Percentiles rank a stretch among this genome's conserved stretches.
These are phyloP conservation scores for Candidula unifasciata DNA, from an alignment of 2,888 invertebrate species.

Conservation along the genomic window DNA sequence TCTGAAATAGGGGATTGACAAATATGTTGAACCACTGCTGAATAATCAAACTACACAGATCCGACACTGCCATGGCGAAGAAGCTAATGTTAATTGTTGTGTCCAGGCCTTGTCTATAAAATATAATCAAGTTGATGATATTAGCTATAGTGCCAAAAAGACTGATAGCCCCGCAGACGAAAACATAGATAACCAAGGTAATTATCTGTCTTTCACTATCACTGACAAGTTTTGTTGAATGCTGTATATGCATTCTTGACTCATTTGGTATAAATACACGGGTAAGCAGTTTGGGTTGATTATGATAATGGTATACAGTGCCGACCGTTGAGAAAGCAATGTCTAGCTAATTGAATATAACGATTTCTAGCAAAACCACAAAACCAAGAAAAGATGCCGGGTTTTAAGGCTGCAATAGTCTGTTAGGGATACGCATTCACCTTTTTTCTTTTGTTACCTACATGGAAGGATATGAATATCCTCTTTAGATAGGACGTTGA, in stretches of 20 bases:
- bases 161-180: neutral
- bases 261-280: no score
- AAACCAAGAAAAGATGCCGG: no score
- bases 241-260: neutral
- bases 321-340: no score
- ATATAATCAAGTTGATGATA: constrained; percentile 7
- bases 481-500: no score
- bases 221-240: neutral
- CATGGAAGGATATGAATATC: no score
- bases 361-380: no score
- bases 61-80: constrained; percentile 11
- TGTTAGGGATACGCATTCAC: no score
- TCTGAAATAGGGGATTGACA: neutral
- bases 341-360: no score
- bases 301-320: no score
- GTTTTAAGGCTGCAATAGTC: no score
- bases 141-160: neutral
- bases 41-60: neutral
- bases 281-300: no score
- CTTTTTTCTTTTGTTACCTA: no score
- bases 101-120: constrained; percentile 7
- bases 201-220: neutral
- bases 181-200: neutral
- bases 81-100: constrained; percentile 23
- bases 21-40: constrained; percentile 21